Percentiles rank a stretch among this genome's conserved stretches.
phyloP scores from a whole-genome alignment of 1,140 invertebrate species.

The Anagrus nilaparvatae region DNA sequence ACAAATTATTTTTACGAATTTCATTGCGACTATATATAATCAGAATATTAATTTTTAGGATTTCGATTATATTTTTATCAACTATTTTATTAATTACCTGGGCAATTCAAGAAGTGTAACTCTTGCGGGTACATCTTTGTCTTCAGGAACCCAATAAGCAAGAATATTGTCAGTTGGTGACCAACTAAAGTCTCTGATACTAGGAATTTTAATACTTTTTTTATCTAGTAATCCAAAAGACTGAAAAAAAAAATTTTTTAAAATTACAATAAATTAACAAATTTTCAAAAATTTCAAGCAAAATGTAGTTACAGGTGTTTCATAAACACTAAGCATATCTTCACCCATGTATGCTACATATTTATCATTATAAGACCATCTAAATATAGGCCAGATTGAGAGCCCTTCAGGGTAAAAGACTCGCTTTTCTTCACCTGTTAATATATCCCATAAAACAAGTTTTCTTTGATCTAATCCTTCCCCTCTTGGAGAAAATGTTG shows the following conservation, averaged over 20 bases:
- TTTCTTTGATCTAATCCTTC: conserved; percentile 57
- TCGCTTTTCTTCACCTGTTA: conserved; percentile 85
- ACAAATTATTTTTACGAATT: conserved; percentile 92
- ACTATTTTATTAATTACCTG: conserved; percentile 39
- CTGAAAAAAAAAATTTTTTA: conserved; percentile 44
- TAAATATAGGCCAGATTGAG: conserved; percentile 84
- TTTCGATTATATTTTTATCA: neutral
- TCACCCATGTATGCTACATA: conserved; percentile 87
- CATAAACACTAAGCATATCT: conserved; percentile 85
- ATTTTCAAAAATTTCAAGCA: neutral
- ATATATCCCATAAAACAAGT: conserved; percentile 91
- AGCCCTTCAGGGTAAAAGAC: conserved; percentile 78
- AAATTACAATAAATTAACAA: no score
- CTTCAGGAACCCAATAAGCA: conserved; percentile 98
- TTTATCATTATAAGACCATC: conserved; percentile 95
- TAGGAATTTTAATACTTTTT: conserved; percentile 87
- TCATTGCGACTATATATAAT: conserved; percentile 60
- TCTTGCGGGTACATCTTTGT: conserved; percentile 81
- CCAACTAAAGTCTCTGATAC: conserved; percentile 94
- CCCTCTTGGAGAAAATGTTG: conserved; percentile 76
- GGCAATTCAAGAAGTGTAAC: conserved; percentile 78
- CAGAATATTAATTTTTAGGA: neutral
- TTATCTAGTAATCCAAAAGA: conserved; percentile 88
- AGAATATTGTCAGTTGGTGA: conserved; percentile 94
- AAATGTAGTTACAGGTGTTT: conserved; percentile 64